Evolutionary conservation across 2,888 invertebrate genomes (phyloP).

Genomic region (Drosophila atripex): DNA sequence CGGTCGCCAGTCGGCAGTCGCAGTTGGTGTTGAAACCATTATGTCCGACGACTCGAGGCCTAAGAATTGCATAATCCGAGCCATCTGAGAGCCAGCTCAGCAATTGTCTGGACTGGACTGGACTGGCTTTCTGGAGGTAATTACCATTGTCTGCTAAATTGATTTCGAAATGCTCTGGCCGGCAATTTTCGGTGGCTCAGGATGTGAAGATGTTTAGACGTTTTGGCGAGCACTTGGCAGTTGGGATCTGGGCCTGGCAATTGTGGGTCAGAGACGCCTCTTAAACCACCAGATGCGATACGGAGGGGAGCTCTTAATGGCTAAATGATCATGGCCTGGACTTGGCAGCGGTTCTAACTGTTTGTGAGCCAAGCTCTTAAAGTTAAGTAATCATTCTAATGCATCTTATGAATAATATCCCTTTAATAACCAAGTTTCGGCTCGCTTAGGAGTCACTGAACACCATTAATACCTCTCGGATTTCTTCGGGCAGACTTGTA

Average conservation of each 20-base stretch:
- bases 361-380: constrained; percentile 22
- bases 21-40: constrained; percentile 73
- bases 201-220: constrained; percentile 43
- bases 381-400: constrained; percentile 5
- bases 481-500: neutral
- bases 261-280: constrained; percentile 35
- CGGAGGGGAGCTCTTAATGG: constrained; percentile 15
- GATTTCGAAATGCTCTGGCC: constrained; percentile 48
- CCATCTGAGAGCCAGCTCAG: constrained; percentile 8
- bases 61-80: constrained; percentile 62
- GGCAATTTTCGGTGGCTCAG: constrained; percentile 53
- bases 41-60: constrained; percentile 49
- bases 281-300: constrained; percentile 23
- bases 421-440: neutral
- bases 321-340: constrained; percentile 28
- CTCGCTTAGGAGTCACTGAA: neutral
- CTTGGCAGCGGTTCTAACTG: constrained; percentile 37
- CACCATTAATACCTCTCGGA: neutral
- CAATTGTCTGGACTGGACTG: neutral
- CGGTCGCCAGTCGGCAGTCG: constrained; percentile 1
- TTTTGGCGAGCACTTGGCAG: constrained; percentile 18
- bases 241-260: constrained; percentile 5
- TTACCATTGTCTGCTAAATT: constrained; percentile 55
- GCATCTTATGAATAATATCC: neutral
- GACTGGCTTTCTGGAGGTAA: constrained; percentile 28